Conservation (phyloP, 2,888 invertebrate genomes). For the Notocelia uddmanniana region DNA sequence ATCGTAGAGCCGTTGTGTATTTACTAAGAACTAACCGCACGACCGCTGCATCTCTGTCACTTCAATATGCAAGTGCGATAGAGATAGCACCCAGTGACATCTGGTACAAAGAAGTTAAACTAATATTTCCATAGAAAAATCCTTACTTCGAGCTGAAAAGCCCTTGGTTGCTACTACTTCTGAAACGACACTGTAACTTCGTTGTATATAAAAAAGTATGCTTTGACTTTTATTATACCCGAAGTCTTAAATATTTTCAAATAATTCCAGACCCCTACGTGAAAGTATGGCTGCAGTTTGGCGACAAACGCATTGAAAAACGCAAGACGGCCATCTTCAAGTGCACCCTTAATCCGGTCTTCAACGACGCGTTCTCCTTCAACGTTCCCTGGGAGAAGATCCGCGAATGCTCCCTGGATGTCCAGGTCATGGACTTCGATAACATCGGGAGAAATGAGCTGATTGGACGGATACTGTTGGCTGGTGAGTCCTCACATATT, state of each 20-base stretch:
- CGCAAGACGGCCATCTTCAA: constrained; percentile 98
- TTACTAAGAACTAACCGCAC: too few species aligned
- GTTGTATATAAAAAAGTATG: too few species aligned
- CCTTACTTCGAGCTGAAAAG: too few species aligned
- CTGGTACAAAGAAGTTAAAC: too few species aligned
- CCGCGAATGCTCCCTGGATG: constrained; percentile 96
- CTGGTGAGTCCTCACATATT: constrained; percentile 86
- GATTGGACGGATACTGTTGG: constrained; percentile 96
- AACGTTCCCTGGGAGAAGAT: constrained; percentile 99
- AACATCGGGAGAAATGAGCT: constrained; percentile 97
- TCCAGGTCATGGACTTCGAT: constrained; percentile 98
- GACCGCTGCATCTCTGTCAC: too few species aligned
- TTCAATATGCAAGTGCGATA: too few species aligned
- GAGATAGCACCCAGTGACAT: too few species aligned
- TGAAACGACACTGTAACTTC: too few species aligned
- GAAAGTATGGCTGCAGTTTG: constrained; percentile 98
- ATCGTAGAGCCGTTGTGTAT: too few species aligned
- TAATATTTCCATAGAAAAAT: too few species aligned
- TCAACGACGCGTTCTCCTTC: constrained; percentile 98
- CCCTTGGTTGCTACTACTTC: too few species aligned
- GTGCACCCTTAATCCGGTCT: constrained; percentile 97
- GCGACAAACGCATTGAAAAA: constrained; percentile 97
- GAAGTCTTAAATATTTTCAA: background rate
- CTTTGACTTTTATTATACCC: too few species aligned
- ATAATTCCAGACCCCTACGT: constrained; percentile 95